Percentiles rank a stretch among this genome's conserved stretches.
Conservation (phyloP, 2,113 vertebrate species). For the Petrocephalus zakoni region DNA sequence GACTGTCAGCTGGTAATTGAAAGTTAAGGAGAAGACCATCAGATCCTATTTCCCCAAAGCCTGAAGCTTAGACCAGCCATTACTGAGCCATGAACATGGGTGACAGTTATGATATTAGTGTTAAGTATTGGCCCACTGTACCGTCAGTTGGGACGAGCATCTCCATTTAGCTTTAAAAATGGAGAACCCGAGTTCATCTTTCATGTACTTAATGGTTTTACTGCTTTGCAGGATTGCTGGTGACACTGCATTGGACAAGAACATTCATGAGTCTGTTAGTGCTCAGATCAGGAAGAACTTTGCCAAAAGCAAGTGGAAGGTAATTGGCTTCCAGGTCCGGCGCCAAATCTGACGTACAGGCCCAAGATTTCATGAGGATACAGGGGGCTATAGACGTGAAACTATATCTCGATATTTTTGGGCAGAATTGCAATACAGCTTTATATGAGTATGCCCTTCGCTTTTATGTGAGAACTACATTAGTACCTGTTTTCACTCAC, state of each 20-base stretch:
- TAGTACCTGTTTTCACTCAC: neutral
- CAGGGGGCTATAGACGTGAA: neutral
- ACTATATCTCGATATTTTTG: neutral
- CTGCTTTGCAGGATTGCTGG: slow-evolving; percentile 77
- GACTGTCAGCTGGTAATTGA: neutral
- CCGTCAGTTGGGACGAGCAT: neutral
- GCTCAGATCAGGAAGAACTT: slow-evolving; percentile 98
- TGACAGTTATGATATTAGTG: neutral
- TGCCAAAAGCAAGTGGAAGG: slow-evolving; percentile 98
- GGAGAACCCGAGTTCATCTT: neutral
- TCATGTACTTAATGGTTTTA: neutral
- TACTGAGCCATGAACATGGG: neutral
- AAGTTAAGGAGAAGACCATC: neutral
- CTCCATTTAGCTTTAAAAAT: neutral
- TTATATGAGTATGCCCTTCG: neutral
- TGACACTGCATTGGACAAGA: slow-evolving; percentile 92
- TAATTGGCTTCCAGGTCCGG: slow-evolving; percentile 45
- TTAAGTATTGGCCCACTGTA: neutral
- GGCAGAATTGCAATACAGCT: neutral
- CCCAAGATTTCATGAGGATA: neutral
- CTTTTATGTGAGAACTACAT: neutral
- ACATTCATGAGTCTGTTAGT: slow-evolving; percentile 96
- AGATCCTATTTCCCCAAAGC: neutral
- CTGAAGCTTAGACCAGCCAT: neutral
- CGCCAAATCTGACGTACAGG: neutral